These are phyloP conservation scores for Brachystomella parvula DNA, from an alignment of 1,140 invertebrate genomes.

Conservation along the genomic window DNA sequence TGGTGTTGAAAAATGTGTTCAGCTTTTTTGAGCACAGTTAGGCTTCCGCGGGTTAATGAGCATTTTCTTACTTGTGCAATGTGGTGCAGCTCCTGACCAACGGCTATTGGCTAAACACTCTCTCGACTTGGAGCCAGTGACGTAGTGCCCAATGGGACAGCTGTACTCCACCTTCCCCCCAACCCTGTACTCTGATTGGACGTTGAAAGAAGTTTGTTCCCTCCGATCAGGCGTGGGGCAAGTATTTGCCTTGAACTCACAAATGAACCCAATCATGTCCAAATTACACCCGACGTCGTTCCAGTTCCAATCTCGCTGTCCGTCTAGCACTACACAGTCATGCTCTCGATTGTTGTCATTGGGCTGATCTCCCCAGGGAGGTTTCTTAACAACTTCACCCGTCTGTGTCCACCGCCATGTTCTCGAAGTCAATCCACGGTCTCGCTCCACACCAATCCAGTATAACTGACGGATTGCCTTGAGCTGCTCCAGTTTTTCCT, in stretches of 20 bases:
- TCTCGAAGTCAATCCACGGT: constrained; percentile 67
- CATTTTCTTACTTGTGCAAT: constrained; percentile 70
- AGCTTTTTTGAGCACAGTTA: no score
- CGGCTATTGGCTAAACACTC: constrained; percentile 64
- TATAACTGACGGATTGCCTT: background rate
- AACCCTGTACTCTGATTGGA: constrained; percentile 50
- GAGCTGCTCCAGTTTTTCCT: constrained; percentile 2
- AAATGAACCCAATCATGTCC: constrained; percentile 86
- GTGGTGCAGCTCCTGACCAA: constrained; percentile 68
- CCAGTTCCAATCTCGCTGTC: constrained; percentile 80
- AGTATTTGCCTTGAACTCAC: constrained; percentile 47
- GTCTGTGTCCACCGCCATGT: constrained; percentile 81
- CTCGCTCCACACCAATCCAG: constrained; percentile 41
- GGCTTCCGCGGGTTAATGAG: no score
- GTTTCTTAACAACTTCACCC: constrained; percentile 67
- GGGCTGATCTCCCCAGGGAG: constrained; percentile 85
- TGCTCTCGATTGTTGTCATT: constrained; percentile 93
- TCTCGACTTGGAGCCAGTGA: constrained; percentile 62
- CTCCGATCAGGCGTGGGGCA: constrained; percentile 61
- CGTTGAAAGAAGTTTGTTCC: constrained; percentile 41
- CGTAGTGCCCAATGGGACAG: constrained; percentile 73
- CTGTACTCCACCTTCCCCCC: constrained; percentile 63
- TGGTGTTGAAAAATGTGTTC: no score
- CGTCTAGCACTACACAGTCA: constrained; percentile 84
- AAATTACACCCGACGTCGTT: constrained; percentile 91